Evolutionary conservation across 2,113 vertebrate genomes (phyloP).

Genomic region (Pedionomus torquatus): DNA sequence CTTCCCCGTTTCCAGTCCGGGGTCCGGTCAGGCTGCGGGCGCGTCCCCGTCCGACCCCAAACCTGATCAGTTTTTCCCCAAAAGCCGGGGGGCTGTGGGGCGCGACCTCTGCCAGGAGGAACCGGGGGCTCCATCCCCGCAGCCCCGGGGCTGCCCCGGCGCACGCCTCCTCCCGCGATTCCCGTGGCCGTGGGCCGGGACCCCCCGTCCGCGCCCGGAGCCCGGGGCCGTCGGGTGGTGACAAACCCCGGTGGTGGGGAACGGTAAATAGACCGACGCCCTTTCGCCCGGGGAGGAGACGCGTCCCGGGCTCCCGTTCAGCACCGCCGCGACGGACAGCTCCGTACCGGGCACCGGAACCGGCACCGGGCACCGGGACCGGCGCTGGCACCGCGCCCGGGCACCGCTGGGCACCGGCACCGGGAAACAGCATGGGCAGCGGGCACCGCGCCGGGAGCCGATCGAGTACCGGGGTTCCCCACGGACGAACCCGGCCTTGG

Average conservation of each 20-base stretch:
- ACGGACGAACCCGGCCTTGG: background rate
- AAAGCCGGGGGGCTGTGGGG: background rate
- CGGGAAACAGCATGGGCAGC: background rate
- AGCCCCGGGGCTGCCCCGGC: background rate
- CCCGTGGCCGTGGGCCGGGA: background rate
- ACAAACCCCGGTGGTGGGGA: background rate
- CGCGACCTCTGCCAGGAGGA: background rate
- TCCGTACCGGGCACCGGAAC: background rate
- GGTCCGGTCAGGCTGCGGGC: background rate
- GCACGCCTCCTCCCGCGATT: background rate
- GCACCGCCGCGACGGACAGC: conserved; percentile 1
- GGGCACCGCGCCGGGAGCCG: background rate
- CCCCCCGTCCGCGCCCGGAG: background rate
- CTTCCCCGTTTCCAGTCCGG: background rate
- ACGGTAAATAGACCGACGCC: background rate
- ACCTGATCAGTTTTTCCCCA: background rate
- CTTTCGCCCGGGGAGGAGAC: background rate
- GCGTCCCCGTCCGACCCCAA: background rate
- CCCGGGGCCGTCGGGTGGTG: background rate
- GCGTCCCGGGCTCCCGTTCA: background rate
- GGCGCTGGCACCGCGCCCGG: background rate
- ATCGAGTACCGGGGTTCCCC: background rate
- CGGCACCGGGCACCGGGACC: background rate
- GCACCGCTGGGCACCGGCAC: background rate
- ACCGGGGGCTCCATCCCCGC: background rate